Percentiles rank a stretch among this genome's conserved stretches.
Evolutionary conservation across 2,797 vertebrate genomes (phyloP).

Genomic region (Synaphobranchus kaupii): DNA sequence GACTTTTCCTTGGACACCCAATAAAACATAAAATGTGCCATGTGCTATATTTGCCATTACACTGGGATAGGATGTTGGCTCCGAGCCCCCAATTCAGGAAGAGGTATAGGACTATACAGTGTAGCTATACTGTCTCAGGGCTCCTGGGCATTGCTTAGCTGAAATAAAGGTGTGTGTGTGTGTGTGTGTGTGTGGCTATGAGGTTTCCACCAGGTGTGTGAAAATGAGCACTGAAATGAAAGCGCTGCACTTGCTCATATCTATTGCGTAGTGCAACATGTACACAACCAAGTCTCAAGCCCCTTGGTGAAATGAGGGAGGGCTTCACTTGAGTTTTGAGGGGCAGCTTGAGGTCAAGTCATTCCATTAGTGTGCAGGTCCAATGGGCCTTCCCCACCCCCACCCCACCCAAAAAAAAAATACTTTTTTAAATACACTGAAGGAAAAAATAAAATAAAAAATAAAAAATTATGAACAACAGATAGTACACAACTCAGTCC

Average conservation of each 20-base stretch:
- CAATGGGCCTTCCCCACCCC: conserved; percentile 45
- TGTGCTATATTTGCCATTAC: neutral
- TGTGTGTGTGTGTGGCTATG: neutral
- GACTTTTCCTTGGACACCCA: neutral
- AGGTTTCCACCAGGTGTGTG: neutral
- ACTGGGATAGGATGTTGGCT: neutral
- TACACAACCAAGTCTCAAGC: neutral
- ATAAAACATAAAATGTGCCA: neutral
- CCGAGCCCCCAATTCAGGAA: neutral
- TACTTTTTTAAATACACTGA: conserved; percentile 44
- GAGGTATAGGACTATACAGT: neutral
- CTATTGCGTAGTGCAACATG: neutral
- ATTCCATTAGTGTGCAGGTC: conserved; percentile 56
- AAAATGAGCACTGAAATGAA: neutral
- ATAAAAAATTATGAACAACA: conserved; percentile 45
- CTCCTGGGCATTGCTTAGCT: neutral
- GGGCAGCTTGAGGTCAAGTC: conserved; percentile 22
- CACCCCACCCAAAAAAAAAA: neutral
- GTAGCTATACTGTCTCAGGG: neutral
- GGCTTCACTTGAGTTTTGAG: conserved; percentile 29
- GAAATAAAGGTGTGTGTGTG: neutral
- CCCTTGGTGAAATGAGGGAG: neutral
- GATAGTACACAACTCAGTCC: conserved; percentile 28
- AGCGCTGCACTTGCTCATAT: neutral
- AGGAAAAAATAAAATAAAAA: conserved; percentile 46